phyloP scores from a whole-genome alignment of 2,888 invertebrate genomes.

The Prenolepis imparis region DNA sequence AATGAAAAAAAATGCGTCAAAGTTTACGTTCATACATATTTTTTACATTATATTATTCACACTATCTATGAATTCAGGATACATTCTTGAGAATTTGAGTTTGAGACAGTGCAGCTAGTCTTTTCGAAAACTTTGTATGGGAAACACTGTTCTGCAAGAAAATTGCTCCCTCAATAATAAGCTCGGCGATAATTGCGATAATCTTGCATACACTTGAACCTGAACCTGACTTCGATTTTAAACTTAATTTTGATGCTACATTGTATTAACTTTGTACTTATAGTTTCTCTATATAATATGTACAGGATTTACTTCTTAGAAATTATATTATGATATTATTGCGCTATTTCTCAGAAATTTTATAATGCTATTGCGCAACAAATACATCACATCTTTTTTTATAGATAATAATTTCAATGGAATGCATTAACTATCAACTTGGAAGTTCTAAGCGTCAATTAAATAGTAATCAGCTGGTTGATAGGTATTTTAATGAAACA shows the following conservation, averaged over 20 bases:
- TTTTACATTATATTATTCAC: slow-evolving; percentile 81
- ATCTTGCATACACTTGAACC: slow-evolving; percentile 48
- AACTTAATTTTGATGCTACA: slow-evolving; percentile 28
- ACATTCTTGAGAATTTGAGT: slow-evolving; percentile 52
- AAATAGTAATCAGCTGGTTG: background rate
- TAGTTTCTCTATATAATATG: background rate
- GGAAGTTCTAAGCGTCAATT: background rate
- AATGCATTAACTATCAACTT: background rate
- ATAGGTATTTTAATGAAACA: background rate
- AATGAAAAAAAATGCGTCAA: slow-evolving; percentile 12
- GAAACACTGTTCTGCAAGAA: slow-evolving; percentile 49
- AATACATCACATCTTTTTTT: background rate
- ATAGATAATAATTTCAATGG: background rate
- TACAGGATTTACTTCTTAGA: background rate
- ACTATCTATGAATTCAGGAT: slow-evolving; percentile 79
- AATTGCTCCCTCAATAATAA: slow-evolving; percentile 67
- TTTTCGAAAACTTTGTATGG: slow-evolving; percentile 59
- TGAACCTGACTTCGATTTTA: slow-evolving; percentile 64
- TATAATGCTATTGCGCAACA: background rate
- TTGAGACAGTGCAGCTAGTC: slow-evolving; percentile 44
- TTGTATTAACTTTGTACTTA: background rate
- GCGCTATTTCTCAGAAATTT: background rate
- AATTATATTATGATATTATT: too few relatives aligned
- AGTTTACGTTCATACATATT: slow-evolving; percentile 50
- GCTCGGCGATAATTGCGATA: slow-evolving; percentile 47